Percentiles rank a stretch among this genome's conserved stretches.
Conservation (phyloP, 2,888 invertebrate genomes). For the Dendrolimus pini region DNA sequence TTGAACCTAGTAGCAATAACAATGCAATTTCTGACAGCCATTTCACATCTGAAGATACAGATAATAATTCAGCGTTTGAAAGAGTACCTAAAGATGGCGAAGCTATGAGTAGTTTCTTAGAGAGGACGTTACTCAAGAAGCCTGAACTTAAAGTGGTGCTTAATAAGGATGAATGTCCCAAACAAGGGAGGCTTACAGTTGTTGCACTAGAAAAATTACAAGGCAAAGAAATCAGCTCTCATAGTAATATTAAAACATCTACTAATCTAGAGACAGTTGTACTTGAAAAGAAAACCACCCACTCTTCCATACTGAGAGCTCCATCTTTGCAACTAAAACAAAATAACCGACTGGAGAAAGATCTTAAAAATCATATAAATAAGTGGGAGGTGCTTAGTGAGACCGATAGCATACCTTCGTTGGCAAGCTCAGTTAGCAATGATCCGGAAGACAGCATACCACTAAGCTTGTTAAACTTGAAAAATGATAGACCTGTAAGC, state of each 20-base stretch:
- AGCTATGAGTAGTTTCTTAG: slow-evolving; percentile 79
- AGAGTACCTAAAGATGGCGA: slow-evolving; percentile 83
- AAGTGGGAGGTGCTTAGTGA: slow-evolving; percentile 79
- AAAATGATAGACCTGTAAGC: slow-evolving; percentile 43
- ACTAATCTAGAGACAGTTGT: slow-evolving; percentile 22
- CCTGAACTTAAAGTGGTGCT: slow-evolving; percentile 65
- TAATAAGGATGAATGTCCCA: slow-evolving; percentile 69
- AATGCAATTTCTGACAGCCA: slow-evolving; percentile 47
- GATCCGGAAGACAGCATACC: slow-evolving; percentile 78
- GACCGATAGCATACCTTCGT: slow-evolving; percentile 75
- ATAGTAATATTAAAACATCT: slow-evolving; percentile 34
- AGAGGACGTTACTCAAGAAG: slow-evolving; percentile 72
- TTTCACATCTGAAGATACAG: slow-evolving; percentile 57
- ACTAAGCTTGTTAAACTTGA: slow-evolving; percentile 65
- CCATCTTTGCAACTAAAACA: slow-evolving; percentile 62
- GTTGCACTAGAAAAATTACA: slow-evolving; percentile 79
- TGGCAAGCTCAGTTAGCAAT: slow-evolving; percentile 62
- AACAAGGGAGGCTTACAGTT: slow-evolving; percentile 75
- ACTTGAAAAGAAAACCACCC: slow-evolving; percentile 40
- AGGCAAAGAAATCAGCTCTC: slow-evolving; percentile 51
- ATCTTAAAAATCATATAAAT: slow-evolving; percentile 56
- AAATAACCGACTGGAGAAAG: slow-evolving; percentile 50
- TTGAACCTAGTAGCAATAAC: slow-evolving; percentile 36
- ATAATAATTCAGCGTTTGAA: slow-evolving; percentile 75
- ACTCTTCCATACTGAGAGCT: slow-evolving; percentile 57